phyloP scores from a whole-genome alignment of 2,888 invertebrate genomes.

The Thumatha senex region DNA sequence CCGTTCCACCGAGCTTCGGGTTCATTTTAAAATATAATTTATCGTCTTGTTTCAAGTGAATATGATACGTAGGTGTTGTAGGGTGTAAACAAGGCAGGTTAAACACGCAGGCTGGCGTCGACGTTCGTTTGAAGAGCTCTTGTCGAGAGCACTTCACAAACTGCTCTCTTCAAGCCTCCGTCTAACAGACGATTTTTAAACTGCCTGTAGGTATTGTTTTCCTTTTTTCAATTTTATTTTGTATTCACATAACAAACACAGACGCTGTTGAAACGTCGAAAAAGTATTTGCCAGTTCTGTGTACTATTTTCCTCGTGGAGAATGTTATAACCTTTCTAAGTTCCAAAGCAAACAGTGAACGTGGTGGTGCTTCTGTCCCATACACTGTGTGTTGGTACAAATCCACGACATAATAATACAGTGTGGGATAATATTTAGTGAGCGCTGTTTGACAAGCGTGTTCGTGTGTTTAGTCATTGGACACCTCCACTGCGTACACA shows the following conservation, averaged over 20 bases:
- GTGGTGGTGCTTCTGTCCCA: constrained; percentile 62
- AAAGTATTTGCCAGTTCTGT: constrained; percentile 38
- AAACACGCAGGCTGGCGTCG: constrained; percentile 55
- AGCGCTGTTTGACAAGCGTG: constrained; percentile 77
- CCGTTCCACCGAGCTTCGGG: constrained; percentile 9
- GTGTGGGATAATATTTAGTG: constrained; percentile 76
- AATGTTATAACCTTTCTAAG: constrained; percentile 58
- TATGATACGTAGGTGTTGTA: constrained; percentile 50
- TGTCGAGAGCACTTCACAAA: constrained; percentile 62
- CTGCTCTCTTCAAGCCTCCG: constrained; percentile 67
- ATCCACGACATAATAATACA: constrained; percentile 73
- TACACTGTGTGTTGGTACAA: constrained; percentile 65
- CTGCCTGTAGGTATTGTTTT: constrained; percentile 52
- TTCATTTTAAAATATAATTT: constrained; percentile 24
- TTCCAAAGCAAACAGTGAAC: constrained; percentile 64
- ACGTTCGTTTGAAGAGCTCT: constrained; percentile 63
- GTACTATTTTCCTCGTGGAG: constrained; percentile 45
- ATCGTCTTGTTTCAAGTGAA: constrained; percentile 29
- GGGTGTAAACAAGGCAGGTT: constrained; percentile 66
- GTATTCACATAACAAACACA: constrained; percentile 36
- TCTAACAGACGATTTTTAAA: constrained; percentile 63
- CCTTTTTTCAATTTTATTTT: constrained; percentile 42
- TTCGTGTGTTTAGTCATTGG: constrained; percentile 78
- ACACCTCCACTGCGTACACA: constrained; percentile 74
- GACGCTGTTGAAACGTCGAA: constrained; percentile 37